Conservation (phyloP, 2,888 invertebrate species). For the Chamaedrilus cognettii region DNA sequence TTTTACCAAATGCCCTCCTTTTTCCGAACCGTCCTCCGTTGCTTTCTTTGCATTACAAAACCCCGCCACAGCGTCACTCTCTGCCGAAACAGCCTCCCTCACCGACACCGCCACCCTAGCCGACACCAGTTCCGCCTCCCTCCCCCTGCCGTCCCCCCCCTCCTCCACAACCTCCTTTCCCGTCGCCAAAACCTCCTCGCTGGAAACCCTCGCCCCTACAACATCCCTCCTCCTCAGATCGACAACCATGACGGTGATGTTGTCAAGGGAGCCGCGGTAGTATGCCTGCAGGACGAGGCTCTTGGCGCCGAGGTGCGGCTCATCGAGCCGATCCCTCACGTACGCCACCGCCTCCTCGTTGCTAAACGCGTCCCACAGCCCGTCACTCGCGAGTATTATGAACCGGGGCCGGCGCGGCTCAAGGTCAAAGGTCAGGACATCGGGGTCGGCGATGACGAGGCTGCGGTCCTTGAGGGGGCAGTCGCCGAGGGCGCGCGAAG, state of each 20-base stretch:
- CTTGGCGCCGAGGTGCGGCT: slow-evolving; percentile 88
- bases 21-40: too few species aligned
- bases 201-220: slow-evolving; percentile 17
- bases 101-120: too few species aligned
- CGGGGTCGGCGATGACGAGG: slow-evolving; percentile 93
- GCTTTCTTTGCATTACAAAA: too few species aligned
- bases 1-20: too few species aligned
- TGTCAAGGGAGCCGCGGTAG: slow-evolving; percentile 89
- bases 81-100: too few species aligned
- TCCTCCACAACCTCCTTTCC: too few species aligned
- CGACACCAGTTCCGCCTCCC: too few species aligned
- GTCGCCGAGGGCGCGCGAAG: slow-evolving; percentile 89
- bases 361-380: slow-evolving; percentile 93
- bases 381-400: slow-evolving; percentile 90
- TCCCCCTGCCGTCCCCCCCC: too few species aligned
- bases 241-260: slow-evolving; percentile 89
- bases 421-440: slow-evolving; percentile 88
- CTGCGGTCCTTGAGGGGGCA: slow-evolving; percentile 83
- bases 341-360: slow-evolving; percentile 93
- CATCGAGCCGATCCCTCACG: slow-evolving; percentile 81
- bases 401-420: slow-evolving; percentile 75
- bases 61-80: too few species aligned
- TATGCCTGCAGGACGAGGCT: slow-evolving; percentile 88
- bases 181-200: neutral
- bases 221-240: slow-evolving; percentile 28